phyloP scores from a whole-genome alignment of 2,113 vertebrate species.

The Callospermophilus lateralis region DNA sequence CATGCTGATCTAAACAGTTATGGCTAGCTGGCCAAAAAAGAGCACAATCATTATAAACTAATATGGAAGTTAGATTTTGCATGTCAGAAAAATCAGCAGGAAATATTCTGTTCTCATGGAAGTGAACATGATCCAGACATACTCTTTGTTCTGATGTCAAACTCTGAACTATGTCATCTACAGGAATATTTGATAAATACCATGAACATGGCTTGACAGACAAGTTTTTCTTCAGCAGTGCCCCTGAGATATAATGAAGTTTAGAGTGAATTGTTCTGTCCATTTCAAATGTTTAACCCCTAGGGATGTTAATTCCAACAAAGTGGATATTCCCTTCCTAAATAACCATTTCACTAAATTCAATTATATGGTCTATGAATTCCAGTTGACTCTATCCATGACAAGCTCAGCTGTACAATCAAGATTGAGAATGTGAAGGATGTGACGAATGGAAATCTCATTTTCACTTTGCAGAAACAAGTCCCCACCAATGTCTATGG shows the following conservation, averaged over 20 bases:
- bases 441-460: background rate
- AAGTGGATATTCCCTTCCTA: background rate
- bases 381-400: background rate
- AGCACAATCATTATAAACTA: background rate
- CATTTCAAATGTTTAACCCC: background rate
- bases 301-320: background rate
- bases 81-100: background rate
- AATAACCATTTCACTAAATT: too few species aligned
- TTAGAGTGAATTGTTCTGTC: background rate
- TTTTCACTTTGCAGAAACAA: background rate
- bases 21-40: background rate
- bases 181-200: background rate
- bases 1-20: background rate
- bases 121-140: background rate
- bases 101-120: background rate
- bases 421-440: background rate
- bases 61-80: background rate
- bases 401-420: background rate
- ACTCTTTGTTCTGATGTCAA: background rate
- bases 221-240: background rate
- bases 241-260: background rate
- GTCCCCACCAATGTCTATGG: background rate
- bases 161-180: background rate
- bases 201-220: background rate
- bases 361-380: background rate